Base-by-base conservation (phyloP, 2,888 invertebrate genomes). In the Netelia melanura region DNA sequence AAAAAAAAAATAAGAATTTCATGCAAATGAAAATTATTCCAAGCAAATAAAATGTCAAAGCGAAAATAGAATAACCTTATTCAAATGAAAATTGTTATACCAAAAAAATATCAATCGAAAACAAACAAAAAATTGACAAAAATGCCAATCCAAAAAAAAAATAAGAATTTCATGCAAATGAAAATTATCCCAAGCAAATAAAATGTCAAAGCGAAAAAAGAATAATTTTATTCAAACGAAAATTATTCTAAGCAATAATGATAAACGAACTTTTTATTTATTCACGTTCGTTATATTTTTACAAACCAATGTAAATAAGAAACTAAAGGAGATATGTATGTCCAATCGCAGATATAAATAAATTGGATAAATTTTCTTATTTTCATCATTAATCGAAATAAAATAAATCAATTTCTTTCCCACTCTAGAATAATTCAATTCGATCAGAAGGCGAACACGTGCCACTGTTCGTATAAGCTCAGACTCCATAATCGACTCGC, bases 401-500 rank as follows among this genome's bases (percentile, higher is more conserved):
- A 61, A 62, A 62, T 62, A 62, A 74, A 74, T 62, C 61, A n/a
- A 62, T 74, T 48, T 48, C 21, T n/a, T 54, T 76, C 52, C 10
- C 56, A 64, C 21, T 21, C 14, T 23, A 25, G 38, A 14, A 14
- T 23, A 58, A 11, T 17, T 3, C 48, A 58, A 54, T 3, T 30
- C 30, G 5, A 30, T 3, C 30, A 17, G 48, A 65, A 65, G 17
- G 25, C 38, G 48, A 48, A 56, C 74, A 62, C 81, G 84, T 84
- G 81, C 77, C 74, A 68, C 76, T 77, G 78, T 79, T 70, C 74
- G 65, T 75, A 79, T 52, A 79, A 71, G 58, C 78, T 71, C 65
- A 64, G 44, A 38, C 54, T 68, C 68, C 77, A 62, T 62, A 68
- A 76, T 72, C 48, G 81, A 61, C 62, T 74, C 44, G 58, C 52